These are phyloP conservation scores for Eurytoma adleriae DNA, from an alignment of 2,888 invertebrate genomes.

Conservation along the genomic window DNA sequence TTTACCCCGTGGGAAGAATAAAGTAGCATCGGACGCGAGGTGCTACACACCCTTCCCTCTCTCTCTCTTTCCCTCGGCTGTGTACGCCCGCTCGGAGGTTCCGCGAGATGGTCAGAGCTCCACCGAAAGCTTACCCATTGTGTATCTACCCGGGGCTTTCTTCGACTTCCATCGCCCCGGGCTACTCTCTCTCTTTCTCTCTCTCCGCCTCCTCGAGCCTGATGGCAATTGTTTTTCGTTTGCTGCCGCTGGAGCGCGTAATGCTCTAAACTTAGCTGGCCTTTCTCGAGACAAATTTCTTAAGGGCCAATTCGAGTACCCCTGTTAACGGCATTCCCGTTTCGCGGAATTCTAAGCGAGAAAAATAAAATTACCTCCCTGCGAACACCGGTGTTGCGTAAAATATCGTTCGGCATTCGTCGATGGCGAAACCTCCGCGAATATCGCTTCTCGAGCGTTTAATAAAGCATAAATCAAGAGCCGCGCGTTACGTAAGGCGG, in stretches of 20 bases:
- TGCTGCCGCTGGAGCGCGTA: background rate
- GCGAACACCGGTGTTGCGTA: background rate
- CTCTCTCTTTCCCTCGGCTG: background rate
- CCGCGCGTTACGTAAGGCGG: too few relatives aligned
- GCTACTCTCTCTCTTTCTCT: background rate
- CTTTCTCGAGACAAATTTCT: constrained; percentile 23
- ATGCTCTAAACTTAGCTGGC: background rate
- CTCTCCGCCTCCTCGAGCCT: background rate
- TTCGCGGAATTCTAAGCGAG: constrained; percentile 6
- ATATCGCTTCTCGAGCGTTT: too few relatives aligned
- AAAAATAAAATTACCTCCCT: background rate
- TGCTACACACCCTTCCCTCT: constrained; percentile 2
- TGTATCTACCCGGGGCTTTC: background rate
- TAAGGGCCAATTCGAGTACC: background rate
- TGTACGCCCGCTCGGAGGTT: background rate
- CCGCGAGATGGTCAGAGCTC: background rate
- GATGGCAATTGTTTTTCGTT: constrained; percentile 28
- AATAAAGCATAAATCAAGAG: too few relatives aligned
- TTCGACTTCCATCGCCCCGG: background rate
- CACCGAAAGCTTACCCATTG: constrained; percentile 26
- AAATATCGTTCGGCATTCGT: background rate
- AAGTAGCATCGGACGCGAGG: constrained; percentile 57
- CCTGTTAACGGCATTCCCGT: background rate
- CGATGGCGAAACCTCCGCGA: too few relatives aligned
- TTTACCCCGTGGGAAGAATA: constrained; percentile 65